phyloP scores from a whole-genome alignment of 2,797 vertebrate genomes.

The Acipenser ruthenus region DNA sequence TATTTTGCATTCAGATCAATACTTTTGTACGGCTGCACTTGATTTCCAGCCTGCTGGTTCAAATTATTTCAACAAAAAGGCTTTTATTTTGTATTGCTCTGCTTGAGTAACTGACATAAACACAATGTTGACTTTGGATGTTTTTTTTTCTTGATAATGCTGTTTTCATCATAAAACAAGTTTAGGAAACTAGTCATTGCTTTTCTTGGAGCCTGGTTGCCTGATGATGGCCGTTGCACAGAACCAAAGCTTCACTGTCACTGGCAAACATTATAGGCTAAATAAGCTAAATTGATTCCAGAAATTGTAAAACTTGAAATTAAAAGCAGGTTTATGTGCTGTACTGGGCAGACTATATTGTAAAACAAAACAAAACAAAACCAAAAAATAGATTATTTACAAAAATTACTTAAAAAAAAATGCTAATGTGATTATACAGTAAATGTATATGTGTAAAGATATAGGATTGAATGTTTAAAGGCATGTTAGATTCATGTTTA shows the following conservation, averaged over 20 bases:
- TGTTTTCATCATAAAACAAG: conserved; percentile 13
- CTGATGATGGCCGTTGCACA: neutral
- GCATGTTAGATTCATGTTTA: too few relatives aligned
- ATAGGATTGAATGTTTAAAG: too few relatives aligned
- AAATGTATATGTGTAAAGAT: too few relatives aligned
- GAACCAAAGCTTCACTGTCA: neutral
- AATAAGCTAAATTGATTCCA: neutral
- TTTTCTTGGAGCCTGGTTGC: conserved; percentile 40
- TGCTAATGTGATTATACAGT: too few relatives aligned
- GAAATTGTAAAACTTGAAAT: neutral
- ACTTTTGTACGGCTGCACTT: too few relatives aligned
- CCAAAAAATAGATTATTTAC: too few relatives aligned
- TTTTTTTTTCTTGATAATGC: neutral
- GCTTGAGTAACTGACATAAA: neutral
- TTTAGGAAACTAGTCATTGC: conserved; percentile 20
- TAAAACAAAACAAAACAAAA: neutral
- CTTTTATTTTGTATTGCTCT: neutral
- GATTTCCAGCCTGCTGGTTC: too few relatives aligned
- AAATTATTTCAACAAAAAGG: neutral
- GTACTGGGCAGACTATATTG: neutral
- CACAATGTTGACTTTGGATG: neutral
- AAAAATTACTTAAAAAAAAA: too few relatives aligned
- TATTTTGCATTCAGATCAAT: too few relatives aligned
- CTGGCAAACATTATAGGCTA: neutral
- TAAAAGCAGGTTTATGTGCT: neutral